A percentile compares a stretch with the other conserved stretches of the same genome.
Evolutionary conservation across 2,797 vertebrate species (phyloP).

Genomic region (Chelmon rostratus): DNA sequence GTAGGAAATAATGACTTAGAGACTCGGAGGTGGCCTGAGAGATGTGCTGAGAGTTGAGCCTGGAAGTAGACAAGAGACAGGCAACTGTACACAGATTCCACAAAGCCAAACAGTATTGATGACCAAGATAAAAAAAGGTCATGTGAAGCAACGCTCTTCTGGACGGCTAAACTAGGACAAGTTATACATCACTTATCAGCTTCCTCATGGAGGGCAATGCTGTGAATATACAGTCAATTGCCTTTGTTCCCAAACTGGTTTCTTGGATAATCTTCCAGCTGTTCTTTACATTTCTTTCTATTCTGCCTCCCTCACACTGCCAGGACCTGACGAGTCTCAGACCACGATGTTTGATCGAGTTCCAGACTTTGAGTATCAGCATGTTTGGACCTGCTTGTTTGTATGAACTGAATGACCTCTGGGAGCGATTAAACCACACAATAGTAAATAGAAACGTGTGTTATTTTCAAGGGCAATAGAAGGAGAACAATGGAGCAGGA

Average conservation of each 20-base stretch:
- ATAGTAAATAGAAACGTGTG: conserved; percentile 38
- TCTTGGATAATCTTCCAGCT: not conserved
- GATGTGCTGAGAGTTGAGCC: conserved; percentile 22
- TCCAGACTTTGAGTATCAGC: conserved; percentile 17
- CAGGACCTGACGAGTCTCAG: not conserved
- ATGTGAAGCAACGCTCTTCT: not conserved
- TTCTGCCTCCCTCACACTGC: not conserved
- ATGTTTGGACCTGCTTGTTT: conserved; percentile 47
- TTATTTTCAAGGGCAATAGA: conserved; percentile 42
- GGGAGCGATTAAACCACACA: conserved; percentile 47
- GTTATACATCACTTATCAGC: not conserved
- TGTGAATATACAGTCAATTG: not conserved
- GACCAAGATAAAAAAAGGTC: not conserved
- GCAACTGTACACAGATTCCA: not conserved
- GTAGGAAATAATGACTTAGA: conserved; percentile 54
- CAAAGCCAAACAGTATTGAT: conserved; percentile 8
- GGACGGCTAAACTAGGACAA: not conserved
- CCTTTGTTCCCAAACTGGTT: not conserved
- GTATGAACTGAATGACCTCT: conserved; percentile 19
- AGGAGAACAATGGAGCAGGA: conserved; percentile 72
- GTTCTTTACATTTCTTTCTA: not conserved
- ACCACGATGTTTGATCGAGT: conserved; percentile 23
- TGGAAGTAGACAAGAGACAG: conserved; percentile 20
- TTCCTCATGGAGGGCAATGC: not conserved
- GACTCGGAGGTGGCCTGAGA: conserved; percentile 24